Base-by-base conservation (phyloP, 2,113 vertebrate species). In the Cololabis saira region DNA sequence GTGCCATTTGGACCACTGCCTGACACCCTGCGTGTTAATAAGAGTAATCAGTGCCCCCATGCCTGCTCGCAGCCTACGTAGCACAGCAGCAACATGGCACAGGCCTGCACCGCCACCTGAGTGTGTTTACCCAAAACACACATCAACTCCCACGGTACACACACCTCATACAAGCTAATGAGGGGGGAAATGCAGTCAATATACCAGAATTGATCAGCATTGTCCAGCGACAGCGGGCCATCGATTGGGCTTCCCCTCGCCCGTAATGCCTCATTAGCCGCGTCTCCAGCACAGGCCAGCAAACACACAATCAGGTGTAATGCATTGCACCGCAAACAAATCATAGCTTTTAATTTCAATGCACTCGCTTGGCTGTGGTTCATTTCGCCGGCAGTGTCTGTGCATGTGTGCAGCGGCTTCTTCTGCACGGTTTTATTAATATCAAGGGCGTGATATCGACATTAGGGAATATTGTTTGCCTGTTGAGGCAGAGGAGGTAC, bases 1-100 rank as follows among this genome's bases (percentile, higher is more conserved):
- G 93, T 95, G 94, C 95, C 95, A 94, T 96, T 96, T 99, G 97
- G 96, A 98, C 94, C 88, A 80, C 81, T 93, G 96, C 96, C 95
- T 81, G 83, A 94, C 93, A 94, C 94, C 84, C 95, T 95, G 89
- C 93, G 93, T 94, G 95, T 95, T 99, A 98, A 98, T 98, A 96
- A 97, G 95, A 87, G 93, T 95, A 97, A 97, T 97, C 96, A 97
- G 96, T 91, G 95, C 94, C 95, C 95, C 94, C 95, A 94, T 96
- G 95, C 95, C 95, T 95, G 95, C 93, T 93, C 95, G 91, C 93
- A 93, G 92, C 91, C 92, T 91, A 77, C 92, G 91, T 91, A 92
- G 94, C 94, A 92, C 96, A 96, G 95, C 95, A 94, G 90, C 82
- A 84, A 95, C 93, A 93, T 95, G 95, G 94, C 94, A 95, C 68